A percentile compares a stretch with the other conserved stretches of the same genome.
Evolutionary conservation across 53 echinoderm and acorn worm species (phyloP).

Genomic region (Paracentrotus lividus): DNA sequence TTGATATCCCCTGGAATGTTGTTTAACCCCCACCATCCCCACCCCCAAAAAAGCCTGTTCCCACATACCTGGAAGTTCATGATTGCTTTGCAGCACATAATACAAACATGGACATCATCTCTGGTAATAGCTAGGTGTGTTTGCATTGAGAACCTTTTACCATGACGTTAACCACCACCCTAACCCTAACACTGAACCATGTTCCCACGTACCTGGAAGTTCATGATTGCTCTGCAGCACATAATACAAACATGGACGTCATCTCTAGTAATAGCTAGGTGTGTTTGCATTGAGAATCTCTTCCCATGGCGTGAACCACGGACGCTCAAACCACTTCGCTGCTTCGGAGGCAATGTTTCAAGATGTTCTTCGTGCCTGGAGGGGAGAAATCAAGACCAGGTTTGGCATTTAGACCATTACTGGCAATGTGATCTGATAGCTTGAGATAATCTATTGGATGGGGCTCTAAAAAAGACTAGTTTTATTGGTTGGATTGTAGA

Average conservation of each 20-base stretch:
- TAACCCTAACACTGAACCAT: too few relatives aligned
- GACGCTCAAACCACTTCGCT: conserved; percentile 34
- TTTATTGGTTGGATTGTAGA: conserved; percentile 23
- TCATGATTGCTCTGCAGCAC: conserved; percentile 99
- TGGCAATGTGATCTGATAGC: conserved; percentile 4
- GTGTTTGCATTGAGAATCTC: conserved; percentile 71
- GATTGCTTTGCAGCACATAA: conserved; percentile 99
- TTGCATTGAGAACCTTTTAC: conserved; percentile 61
- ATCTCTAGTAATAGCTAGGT: conserved; percentile 93
- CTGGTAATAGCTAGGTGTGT: conserved; percentile 91
- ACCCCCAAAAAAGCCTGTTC: too few relatives aligned
- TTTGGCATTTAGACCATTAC: conserved; percentile 48
- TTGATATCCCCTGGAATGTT: too few relatives aligned
- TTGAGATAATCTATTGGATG: background rate
- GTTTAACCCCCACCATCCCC: too few relatives aligned
- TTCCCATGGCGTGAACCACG: conserved; percentile 54
- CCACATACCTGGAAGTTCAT: conserved; percentile 98
- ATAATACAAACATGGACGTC: conserved; percentile 99
- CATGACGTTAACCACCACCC: conserved; percentile 23
- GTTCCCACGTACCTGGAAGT: conserved; percentile 96
- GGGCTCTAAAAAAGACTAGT: background rate
- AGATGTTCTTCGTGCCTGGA: conserved; percentile 65
- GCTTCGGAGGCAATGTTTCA: conserved; percentile 30
- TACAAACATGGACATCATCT: conserved; percentile 99
- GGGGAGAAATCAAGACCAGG: conserved; percentile 3